phyloP scores from a whole-genome alignment of 2,888 invertebrate genomes.

The Xestoiulus laeticollis region DNA sequence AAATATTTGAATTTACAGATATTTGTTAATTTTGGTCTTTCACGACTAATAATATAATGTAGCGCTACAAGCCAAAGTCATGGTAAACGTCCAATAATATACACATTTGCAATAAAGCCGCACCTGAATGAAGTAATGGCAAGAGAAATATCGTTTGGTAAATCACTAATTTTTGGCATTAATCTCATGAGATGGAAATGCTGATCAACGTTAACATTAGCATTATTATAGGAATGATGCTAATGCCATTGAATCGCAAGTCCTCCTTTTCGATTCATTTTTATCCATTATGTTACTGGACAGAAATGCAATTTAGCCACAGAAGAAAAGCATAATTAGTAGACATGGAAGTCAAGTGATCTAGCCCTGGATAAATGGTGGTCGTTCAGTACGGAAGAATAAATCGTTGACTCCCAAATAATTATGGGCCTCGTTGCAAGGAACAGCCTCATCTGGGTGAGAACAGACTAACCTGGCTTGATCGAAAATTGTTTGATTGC shows the following conservation, averaged over 20 bases:
- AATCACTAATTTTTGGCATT: constrained; percentile 33
- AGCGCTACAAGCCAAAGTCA: not conserved
- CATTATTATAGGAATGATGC: not conserved
- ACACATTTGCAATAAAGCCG: constrained; percentile 5
- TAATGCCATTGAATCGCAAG: not conserved
- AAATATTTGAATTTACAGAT: not conserved
- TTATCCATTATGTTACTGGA: not conserved
- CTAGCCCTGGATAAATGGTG: constrained; percentile 43
- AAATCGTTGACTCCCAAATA: constrained; percentile 50
- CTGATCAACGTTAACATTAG: constrained; percentile 18
- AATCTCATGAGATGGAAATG: constrained; percentile 23
- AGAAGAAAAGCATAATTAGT: not conserved
- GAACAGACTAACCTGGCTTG: constrained; percentile 56
- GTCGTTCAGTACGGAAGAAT: constrained; percentile 52
- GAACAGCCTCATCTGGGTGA: constrained; percentile 39
- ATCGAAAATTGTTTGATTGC: constrained; percentile 59
- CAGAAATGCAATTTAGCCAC: constrained; percentile 40
- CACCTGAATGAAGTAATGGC: constrained; percentile 28
- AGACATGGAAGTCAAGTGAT: not conserved
- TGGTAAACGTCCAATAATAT: not conserved
- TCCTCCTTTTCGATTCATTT: not conserved
- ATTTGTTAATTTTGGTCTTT: not conserved
- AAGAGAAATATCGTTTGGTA: constrained; percentile 33
- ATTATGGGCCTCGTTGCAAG: constrained; percentile 50
- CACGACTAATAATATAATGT: not conserved